A percentile compares a stretch with the other conserved stretches of the same genome.
These are phyloP conservation scores for Drosophila mettleri DNA, from an alignment of 2,888 invertebrate genomes.

Conservation along the genomic window DNA sequence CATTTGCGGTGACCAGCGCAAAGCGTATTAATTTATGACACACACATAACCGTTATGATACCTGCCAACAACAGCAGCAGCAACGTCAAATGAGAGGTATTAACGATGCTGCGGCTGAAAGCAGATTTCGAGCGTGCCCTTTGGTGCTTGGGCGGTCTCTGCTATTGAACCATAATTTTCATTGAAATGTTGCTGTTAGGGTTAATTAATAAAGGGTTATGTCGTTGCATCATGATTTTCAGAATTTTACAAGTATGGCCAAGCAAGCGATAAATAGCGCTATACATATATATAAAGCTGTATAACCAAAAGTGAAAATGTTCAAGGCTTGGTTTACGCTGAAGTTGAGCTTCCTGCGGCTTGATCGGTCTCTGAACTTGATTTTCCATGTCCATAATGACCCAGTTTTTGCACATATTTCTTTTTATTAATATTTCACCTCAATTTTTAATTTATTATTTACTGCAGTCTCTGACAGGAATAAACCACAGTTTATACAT, in stretches of 20 bases:
- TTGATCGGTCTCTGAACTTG: not conserved
- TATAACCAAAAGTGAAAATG: not conserved
- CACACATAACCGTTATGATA: slow-evolving; percentile 31
- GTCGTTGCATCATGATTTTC: not conserved
- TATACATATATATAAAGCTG: not conserved
- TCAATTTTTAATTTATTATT: not conserved
- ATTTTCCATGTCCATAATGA: not conserved
- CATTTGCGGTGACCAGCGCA: slow-evolving; percentile 44
- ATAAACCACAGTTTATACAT: not conserved
- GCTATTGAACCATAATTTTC: slow-evolving; percentile 13
- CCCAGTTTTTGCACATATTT: not conserved
- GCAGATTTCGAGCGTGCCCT: slow-evolving; percentile 14
- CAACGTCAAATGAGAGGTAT: not conserved
- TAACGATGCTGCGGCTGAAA: slow-evolving; percentile 27
- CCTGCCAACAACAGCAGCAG: slow-evolving; percentile 42
- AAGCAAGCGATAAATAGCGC: not conserved
- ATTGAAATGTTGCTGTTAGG: slow-evolving; percentile 18
- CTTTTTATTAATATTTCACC: not conserved
- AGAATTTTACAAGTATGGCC: not conserved
- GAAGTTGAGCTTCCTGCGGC: not conserved
- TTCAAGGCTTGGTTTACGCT: not conserved
- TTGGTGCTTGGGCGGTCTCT: slow-evolving; percentile 8
- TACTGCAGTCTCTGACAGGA: not conserved
- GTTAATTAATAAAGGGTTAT: slow-evolving; percentile 11
- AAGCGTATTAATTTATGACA: slow-evolving; percentile 68